These are phyloP conservation scores for Dasyurus viverrinus DNA, from an alignment of 2,113 vertebrate genomes.

Conservation along the genomic window DNA sequence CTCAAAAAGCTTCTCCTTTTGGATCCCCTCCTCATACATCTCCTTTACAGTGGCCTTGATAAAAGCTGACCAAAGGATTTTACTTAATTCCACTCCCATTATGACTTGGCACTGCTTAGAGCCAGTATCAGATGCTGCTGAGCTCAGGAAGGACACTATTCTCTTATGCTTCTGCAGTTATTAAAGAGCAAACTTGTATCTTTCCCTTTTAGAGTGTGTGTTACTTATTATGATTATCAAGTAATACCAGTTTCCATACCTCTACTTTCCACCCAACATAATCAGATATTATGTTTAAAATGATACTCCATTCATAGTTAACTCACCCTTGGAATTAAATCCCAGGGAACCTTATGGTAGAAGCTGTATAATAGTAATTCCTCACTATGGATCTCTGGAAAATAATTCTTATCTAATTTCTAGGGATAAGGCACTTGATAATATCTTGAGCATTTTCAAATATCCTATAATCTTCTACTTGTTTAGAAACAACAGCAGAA, in stretches of 20 bases:
- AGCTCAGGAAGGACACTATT: constrained; percentile 53
- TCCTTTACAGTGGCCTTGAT: constrained; percentile 62
- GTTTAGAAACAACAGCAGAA: not conserved
- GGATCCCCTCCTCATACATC: constrained; percentile 37
- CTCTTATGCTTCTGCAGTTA: constrained; percentile 48
- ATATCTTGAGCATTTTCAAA: not conserved
- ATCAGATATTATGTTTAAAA: constrained; percentile 43
- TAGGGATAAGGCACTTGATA: constrained; percentile 5
- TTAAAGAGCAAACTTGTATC: constrained; percentile 22
- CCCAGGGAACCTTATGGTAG: constrained; percentile 6
- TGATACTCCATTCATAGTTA: constrained; percentile 10
- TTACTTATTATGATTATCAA: constrained; percentile 32
- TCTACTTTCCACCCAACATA: constrained; percentile 9
- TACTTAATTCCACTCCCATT: constrained; percentile 63
- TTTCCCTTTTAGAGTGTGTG: constrained; percentile 12
- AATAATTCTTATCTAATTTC: not conserved
- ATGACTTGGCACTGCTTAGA: constrained; percentile 68
- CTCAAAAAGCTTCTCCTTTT: constrained; percentile 12
- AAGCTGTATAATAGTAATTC: constrained; percentile 4
- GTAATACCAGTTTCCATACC: constrained; percentile 34
- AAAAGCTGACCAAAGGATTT: constrained; percentile 71
- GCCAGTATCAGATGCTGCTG: constrained; percentile 62
- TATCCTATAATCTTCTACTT: not conserved
- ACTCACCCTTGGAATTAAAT: constrained; percentile 55
- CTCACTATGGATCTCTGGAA: constrained; percentile 31